phyloP scores from a whole-genome alignment of 2,113 vertebrate species.

The Psilopsiagon aymara region DNA sequence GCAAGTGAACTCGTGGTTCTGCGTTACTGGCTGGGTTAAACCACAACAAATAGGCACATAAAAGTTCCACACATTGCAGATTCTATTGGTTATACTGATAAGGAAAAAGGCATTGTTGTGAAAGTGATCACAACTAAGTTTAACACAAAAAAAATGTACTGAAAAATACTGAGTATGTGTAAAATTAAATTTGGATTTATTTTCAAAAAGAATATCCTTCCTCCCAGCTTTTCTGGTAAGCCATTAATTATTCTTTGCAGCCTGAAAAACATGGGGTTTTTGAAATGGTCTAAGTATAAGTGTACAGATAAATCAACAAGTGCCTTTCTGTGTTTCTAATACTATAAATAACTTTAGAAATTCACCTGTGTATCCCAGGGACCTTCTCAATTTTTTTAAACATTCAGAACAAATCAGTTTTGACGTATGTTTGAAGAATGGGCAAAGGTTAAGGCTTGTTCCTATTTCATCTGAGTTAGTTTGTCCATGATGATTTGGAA shows the following conservation, averaged over 20 bases:
- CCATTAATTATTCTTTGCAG: slow-evolving; percentile 4
- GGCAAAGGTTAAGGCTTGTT: slow-evolving; percentile 61
- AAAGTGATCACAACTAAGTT: not conserved
- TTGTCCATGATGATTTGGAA: slow-evolving; percentile 26
- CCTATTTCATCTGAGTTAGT: slow-evolving; percentile 43
- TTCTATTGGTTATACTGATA: not conserved
- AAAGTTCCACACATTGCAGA: not conserved
- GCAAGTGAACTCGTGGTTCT: not conserved
- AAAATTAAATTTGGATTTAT: not conserved
- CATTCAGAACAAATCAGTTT: slow-evolving; percentile 30
- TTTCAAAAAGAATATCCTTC: not conserved
- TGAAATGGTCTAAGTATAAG: not conserved
- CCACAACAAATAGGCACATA: not conserved
- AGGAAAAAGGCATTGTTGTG: not conserved
- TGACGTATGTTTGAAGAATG: slow-evolving; percentile 24
- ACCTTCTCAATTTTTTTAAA: slow-evolving; percentile 52
- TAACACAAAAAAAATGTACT: not conserved
- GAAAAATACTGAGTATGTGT: not conserved
- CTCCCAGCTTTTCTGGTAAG: not conserved
- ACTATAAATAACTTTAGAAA: slow-evolving; percentile 45
- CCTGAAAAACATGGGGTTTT: not conserved
- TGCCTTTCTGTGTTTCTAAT: not conserved
- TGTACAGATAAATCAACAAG: slow-evolving; percentile 8
- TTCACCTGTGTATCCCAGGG: not conserved
- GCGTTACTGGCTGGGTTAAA: not conserved